Conservation (phyloP, 2,888 invertebrate species). For the Drosophila kuntzei region DNA sequence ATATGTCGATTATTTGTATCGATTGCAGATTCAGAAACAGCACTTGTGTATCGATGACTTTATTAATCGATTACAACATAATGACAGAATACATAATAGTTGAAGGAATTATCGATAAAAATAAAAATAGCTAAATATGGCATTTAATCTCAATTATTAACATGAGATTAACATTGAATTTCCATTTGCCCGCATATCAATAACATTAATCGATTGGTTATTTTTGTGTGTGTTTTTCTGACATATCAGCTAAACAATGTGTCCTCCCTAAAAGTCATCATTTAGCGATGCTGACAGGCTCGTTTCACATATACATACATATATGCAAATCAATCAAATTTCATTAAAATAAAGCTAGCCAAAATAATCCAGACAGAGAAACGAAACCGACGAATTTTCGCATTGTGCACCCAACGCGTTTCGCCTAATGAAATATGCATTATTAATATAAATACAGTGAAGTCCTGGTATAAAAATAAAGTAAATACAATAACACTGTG, state of each 20-base stretch:
- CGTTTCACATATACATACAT: conserved; percentile 40
- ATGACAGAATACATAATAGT: too few species aligned
- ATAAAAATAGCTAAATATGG: neutral
- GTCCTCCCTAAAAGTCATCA: conserved; percentile 27
- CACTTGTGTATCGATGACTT: too few species aligned
- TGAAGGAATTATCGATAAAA: too few species aligned
- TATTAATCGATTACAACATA: too few species aligned
- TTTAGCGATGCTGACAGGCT: conserved; percentile 53
- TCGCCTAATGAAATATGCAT: conserved; percentile 64
- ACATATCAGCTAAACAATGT: conserved; percentile 6
- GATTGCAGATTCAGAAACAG: too few species aligned
- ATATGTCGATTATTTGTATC: too few species aligned
- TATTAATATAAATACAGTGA: conserved; percentile 55
- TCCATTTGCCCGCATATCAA: conserved; percentile 2
- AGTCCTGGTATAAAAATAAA: neutral
- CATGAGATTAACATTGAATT: neutral
- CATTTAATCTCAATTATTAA: neutral
- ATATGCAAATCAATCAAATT: conserved; percentile 80
- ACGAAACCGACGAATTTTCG: neutral
- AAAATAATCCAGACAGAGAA: conserved; percentile 38
- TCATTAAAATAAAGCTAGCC: conserved; percentile 60
- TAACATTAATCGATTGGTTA: conserved; percentile 12
- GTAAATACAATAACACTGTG: neutral
- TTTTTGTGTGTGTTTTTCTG: neutral
- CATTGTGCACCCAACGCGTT: conserved; percentile 25